Conservation (phyloP, 2,797 vertebrate genomes). For the Tenualosa ilisha region DNA sequence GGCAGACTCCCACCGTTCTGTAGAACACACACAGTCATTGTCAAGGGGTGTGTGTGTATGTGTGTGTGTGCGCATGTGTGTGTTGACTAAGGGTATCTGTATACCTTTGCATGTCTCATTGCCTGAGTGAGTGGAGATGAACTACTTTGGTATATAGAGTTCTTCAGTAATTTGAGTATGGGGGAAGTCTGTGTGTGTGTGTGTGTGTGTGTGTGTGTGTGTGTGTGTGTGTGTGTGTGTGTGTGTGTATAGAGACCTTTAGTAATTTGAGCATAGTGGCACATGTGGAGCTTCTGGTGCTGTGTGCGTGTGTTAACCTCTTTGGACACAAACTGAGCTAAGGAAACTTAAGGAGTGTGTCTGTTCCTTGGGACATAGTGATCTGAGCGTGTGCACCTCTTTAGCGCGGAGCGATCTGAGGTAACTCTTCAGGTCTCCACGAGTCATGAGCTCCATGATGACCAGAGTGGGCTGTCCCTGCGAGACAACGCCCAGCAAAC, state of each 20-base stretch:
- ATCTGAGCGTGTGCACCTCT: conserved; percentile 73
- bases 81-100: background rate
- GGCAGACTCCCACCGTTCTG: conserved; percentile 82
- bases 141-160: background rate
- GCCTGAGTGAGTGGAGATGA: background rate
- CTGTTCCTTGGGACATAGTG: background rate
- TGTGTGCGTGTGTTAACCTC: background rate
- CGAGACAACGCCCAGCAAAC: conserved; percentile 94
- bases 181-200: background rate
- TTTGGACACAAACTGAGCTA: background rate
- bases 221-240: background rate
- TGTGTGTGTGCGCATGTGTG: background rate
- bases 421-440: conserved; percentile 96
- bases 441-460: conserved; percentile 99
- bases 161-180: background rate
- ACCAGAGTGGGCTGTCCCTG: conserved; percentile 97
- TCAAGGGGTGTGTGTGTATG: background rate
- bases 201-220: background rate
- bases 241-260: background rate
- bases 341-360: background rate
- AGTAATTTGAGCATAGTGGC: background rate
- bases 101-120: background rate
- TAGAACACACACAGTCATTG: conserved; percentile 37
- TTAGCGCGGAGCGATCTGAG: conserved; percentile 90
- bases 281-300: too few species aligned